Base-by-base conservation (phyloP, 2,888 invertebrate genomes). In the Teleogryllus oceanicus region DNA sequence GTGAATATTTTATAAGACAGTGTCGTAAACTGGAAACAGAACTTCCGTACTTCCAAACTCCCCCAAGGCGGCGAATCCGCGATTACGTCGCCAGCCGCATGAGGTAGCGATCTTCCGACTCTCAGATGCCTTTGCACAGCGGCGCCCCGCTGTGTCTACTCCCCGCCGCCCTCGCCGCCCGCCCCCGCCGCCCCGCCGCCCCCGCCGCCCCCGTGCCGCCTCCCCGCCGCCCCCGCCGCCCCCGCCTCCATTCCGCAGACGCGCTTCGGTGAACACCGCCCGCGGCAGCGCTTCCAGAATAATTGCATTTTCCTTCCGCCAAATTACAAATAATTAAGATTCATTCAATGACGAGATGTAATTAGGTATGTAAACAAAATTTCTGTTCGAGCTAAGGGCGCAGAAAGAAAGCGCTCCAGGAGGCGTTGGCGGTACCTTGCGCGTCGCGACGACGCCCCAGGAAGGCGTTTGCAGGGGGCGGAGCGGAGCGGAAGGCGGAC, bases 281-380 rank as follows among this genome's bases (percentile, higher is more conserved):
- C 79, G 80, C 37, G 37, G 37, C 80, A 79, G 77, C 80, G 78
- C 81, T 79, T 78, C 80, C 50, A 79, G 77, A 80, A 82, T 82
- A 82, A 82, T 82, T 82, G 79, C 82, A 81, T 82, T 82, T 80
- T 81, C 80, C 81, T 82, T 82, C 81, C 80, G 80, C 80, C 81
- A 80, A 82, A 82, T 82, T 82, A 82, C 82, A 81, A 82, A 82
- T 82, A 82, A 82, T 82, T 82, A 82, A 82, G 81, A 82, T 82
- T 81, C 82, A 82, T 82, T 82, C 82, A 82, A 80, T 82, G 81
- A 82, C 81, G 82, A 82, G 81, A 82, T 81, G 81, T 80, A 80
- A 82, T 82, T 82, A 82, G 82, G 81, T 80, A 82, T 81, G 82
- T 80, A 81, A 82, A 82, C 81, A 81, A 79, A 80, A 81, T 81